Conservation (phyloP, 2,888 invertebrate genomes). For the Drosophila macrospina region DNA sequence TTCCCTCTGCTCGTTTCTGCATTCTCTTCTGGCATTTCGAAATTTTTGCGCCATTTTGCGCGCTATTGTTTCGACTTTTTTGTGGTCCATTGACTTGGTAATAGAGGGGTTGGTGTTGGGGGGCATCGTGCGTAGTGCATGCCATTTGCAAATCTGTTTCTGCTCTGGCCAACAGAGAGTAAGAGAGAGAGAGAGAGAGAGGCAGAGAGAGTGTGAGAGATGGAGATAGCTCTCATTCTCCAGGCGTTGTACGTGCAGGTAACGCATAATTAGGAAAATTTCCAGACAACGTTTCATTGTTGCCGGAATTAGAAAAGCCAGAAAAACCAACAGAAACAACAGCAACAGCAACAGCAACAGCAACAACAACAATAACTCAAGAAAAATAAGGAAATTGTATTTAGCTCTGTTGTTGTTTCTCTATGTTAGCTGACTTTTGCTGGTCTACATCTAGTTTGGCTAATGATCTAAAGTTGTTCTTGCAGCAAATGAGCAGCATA, state of each 20-base stretch:
- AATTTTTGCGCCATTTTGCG: constrained; percentile 45
- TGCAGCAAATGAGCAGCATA: neutral
- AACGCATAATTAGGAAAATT: constrained; percentile 77
- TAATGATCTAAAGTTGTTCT: constrained; percentile 33
- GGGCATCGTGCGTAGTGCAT: constrained; percentile 33
- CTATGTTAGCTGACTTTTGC: constrained; percentile 6
- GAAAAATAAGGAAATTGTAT: constrained; percentile 17
- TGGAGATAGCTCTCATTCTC: neutral
- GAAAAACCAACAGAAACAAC: too few relatives aligned
- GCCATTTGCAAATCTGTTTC: constrained; percentile 48
- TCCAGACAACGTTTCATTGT: constrained; percentile 53
- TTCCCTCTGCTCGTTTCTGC: neutral
- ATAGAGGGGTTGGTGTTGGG: too few relatives aligned
- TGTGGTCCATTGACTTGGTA: constrained; percentile 64
- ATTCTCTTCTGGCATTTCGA: constrained; percentile 21
- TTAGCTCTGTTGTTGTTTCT: constrained; percentile 8
- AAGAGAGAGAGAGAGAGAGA: neutral
- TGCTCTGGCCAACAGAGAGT: neutral
- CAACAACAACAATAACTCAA: constrained; percentile 4
- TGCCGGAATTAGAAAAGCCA: constrained; percentile 37
- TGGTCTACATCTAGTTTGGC: constrained; percentile 22
- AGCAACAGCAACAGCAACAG: too few relatives aligned
- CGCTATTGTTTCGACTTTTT: constrained; percentile 50
- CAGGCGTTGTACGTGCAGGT: constrained; percentile 63
- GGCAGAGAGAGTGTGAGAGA: neutral